Evolutionary conservation across 2,797 vertebrate genomes (phyloP).

Genomic region (Chaenodraco wilsoni): DNA sequence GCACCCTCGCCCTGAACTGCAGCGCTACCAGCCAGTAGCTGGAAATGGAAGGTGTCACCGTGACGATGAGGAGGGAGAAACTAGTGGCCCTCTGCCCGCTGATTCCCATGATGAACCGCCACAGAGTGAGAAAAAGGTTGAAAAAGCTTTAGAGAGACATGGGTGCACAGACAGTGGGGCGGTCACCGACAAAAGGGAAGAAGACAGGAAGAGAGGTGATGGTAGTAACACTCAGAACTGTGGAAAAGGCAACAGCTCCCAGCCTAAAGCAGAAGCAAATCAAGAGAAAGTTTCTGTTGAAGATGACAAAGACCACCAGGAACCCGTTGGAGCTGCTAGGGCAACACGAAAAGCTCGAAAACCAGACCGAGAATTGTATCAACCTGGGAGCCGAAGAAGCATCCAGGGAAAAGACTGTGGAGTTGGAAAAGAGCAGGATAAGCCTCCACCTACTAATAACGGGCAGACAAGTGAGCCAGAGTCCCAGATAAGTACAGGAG

Average conservation of each 20-base stretch:
- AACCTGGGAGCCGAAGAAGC: constrained; percentile 89
- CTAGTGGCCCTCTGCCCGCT: constrained; percentile 13
- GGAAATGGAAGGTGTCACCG: constrained; percentile 57
- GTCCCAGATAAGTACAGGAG: constrained; percentile 39
- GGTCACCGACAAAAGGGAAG: constrained; percentile 30
- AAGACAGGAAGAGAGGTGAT: constrained; percentile 57
- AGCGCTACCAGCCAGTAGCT: constrained; percentile 83
- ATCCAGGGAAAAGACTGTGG: constrained; percentile 76
- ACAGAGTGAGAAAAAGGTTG: constrained; percentile 42
- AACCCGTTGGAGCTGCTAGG: constrained; percentile 57
- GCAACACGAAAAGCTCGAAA: constrained; percentile 86
- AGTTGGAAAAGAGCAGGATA: constrained; percentile 65
- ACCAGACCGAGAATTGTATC: constrained; percentile 95
- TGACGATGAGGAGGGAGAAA: constrained; percentile 77
- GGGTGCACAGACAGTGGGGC: constrained; percentile 38
- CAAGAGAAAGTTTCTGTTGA: constrained; percentile 46
- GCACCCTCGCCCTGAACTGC: constrained; percentile 83
- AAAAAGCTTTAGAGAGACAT: constrained; percentile 41
- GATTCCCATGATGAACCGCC: constrained; percentile 36
- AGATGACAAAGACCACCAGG: constrained; percentile 56
- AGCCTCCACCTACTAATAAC: constrained; percentile 36
- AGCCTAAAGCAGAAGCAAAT: constrained; percentile 48
- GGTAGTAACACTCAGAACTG: constrained; percentile 54
- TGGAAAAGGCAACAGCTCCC: constrained; percentile 35
- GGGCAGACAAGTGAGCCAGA: constrained; percentile 49